Evolutionary conservation across 2,113 vertebrate genomes (phyloP).

Genomic region (Oxygymnocypris stewartii): DNA sequence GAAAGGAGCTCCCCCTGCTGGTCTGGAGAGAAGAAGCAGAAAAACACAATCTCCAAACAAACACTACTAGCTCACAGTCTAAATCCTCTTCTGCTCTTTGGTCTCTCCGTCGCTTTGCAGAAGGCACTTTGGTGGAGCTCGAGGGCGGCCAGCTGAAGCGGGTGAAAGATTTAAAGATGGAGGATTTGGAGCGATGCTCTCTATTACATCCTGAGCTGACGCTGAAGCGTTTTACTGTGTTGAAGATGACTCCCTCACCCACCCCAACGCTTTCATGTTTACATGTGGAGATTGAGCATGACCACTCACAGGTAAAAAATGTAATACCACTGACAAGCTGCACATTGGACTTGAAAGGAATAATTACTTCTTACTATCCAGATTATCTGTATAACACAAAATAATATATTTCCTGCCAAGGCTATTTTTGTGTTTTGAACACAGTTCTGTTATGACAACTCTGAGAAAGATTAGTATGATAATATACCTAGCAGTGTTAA

Average conservation of each 20-base stretch:
- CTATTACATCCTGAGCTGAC: constrained; percentile 71
- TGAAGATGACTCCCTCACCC: constrained; percentile 65
- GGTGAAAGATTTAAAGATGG: constrained; percentile 75
- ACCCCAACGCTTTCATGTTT: constrained; percentile 67
- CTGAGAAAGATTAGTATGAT: too few relatives aligned
- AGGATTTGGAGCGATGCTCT: constrained; percentile 75
- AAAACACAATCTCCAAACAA: not conserved
- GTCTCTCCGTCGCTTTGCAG: constrained; percentile 72
- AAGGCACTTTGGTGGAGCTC: constrained; percentile 77
- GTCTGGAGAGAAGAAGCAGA: constrained; percentile 39
- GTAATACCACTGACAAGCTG: not conserved
- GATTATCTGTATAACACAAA: not conserved
- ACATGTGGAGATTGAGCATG: constrained; percentile 71
- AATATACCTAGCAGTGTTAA: too few relatives aligned
- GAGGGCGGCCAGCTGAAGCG: constrained; percentile 69
- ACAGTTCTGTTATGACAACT: too few relatives aligned
- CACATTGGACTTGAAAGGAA: not conserved
- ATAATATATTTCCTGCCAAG: not conserved
- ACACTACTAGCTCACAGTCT: not conserved
- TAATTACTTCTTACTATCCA: not conserved
- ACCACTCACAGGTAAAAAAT: constrained; percentile 69
- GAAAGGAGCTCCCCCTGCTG: constrained; percentile 48
- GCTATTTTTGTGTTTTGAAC: not conserved
- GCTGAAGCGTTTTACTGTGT: constrained; percentile 75
- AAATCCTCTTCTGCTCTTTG: constrained; percentile 51